Percentiles rank a stretch among this genome's conserved stretches.
Evolutionary conservation across 2,888 invertebrate species (phyloP).

Genomic region (Galeopsomyia nigrocyanea): DNA sequence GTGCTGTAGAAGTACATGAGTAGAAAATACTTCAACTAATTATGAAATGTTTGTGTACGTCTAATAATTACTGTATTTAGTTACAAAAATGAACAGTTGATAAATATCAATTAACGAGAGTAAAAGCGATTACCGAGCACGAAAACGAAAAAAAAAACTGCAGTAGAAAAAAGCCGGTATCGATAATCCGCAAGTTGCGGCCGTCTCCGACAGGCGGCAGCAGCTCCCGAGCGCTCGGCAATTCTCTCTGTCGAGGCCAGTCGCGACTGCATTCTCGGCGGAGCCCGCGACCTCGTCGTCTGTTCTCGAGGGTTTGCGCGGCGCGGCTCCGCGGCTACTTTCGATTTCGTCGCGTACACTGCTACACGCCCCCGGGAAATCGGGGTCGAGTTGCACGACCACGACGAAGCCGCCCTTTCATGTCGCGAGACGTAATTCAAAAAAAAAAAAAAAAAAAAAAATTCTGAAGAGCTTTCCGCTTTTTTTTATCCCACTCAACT

Average conservation of each 20-base stretch:
- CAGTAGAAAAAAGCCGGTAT: conserved; percentile 27
- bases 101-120: neutral
- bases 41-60: too few species aligned
- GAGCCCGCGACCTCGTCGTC: conserved; percentile 6
- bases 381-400: neutral
- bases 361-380: neutral
- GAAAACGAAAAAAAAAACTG: conserved; percentile 13
- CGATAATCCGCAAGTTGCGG: conserved; percentile 32
- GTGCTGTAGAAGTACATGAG: too few species aligned
- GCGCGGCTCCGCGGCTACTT: conserved; percentile 4
- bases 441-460: too few species aligned
- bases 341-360: neutral
- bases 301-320: conserved; percentile 1
- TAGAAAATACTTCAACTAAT: too few species aligned
- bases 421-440: neutral
- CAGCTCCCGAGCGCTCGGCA: conserved; percentile 24
- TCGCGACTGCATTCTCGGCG: conserved; percentile 1
- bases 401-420: conserved; percentile 11
- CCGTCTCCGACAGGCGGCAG: conserved; percentile 34
- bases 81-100: too few species aligned
- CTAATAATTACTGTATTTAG: too few species aligned
- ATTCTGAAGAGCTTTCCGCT: too few species aligned
- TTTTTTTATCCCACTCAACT: neutral
- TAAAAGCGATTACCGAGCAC: neutral
- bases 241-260: neutral